phyloP scores from a whole-genome alignment of 2,797 vertebrate species.

The Triplophysa yarkandensis region DNA sequence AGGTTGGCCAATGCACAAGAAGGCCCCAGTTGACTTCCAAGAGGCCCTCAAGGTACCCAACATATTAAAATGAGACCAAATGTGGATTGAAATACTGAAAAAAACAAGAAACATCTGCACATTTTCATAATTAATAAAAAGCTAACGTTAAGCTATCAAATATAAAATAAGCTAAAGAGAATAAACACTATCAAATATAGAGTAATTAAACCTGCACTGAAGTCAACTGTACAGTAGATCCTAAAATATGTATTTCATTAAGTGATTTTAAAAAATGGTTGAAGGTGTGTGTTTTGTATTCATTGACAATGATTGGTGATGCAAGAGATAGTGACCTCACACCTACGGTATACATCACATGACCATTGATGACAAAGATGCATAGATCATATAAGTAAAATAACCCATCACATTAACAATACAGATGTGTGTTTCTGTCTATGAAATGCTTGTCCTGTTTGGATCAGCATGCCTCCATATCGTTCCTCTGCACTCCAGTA shows the following conservation, averaged over 20 bases:
- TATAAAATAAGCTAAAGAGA: too few species aligned
- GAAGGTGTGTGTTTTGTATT: constrained; percentile 68
- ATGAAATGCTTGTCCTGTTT: constrained; percentile 66
- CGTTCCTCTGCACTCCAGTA: constrained; percentile 72
- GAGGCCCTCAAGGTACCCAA: too few species aligned
- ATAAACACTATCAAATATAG: too few species aligned
- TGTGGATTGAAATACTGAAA: too few species aligned
- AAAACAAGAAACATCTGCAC: too few species aligned
- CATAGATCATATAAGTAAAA: too few species aligned
- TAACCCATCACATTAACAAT: too few species aligned
- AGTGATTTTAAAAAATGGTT: constrained; percentile 65
- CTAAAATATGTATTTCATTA: constrained; percentile 62
- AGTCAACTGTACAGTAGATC: constrained; percentile 72
- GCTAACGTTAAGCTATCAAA: too few species aligned
- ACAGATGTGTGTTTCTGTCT: constrained; percentile 47
- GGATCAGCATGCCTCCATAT: constrained; percentile 68
- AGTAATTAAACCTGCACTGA: constrained; percentile 63
- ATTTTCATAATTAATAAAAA: too few species aligned
- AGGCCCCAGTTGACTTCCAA: too few species aligned
- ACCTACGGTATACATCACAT: constrained; percentile 28
- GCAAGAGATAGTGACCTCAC: constrained; percentile 77
- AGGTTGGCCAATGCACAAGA: too few species aligned
- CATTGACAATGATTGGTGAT: constrained; percentile 66
- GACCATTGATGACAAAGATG: background rate
- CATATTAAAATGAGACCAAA: too few species aligned